Percentiles rank a stretch among this genome's conserved stretches.
Conservation (phyloP, 1,140 invertebrate genomes). For the Scaptomyza graminum region DNA sequence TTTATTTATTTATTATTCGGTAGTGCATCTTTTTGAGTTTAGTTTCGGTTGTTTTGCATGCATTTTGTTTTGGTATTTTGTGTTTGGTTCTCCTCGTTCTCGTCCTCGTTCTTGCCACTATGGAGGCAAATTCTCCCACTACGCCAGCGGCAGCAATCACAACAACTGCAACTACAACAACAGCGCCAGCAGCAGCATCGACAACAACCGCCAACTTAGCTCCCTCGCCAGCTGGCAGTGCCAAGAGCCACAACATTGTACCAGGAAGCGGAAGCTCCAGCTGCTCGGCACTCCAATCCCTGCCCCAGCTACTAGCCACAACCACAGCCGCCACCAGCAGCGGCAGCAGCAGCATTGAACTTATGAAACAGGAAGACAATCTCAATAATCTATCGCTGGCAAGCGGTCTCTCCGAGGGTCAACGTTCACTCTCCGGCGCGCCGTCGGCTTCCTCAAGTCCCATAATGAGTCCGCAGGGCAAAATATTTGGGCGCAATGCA, state of each 20-base stretch:
- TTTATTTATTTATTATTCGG: conserved; percentile 9
- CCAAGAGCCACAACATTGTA: conserved; percentile 13
- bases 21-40: conserved; percentile 33
- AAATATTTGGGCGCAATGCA: conserved; percentile 83
- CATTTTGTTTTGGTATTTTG: conserved; percentile 57
- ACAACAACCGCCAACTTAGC: conserved; percentile 18
- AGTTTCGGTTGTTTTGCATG: conserved; percentile 60
- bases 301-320: conserved; percentile 56
- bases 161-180: conserved; percentile 9
- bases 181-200: conserved; percentile 14
- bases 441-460: conserved; percentile 81
- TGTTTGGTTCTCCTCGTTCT: conserved; percentile 35
- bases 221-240: conserved; percentile 23
- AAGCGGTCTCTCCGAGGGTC: conserved; percentile 74
- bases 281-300: conserved; percentile 11
- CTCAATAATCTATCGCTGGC: conserved; percentile 74
- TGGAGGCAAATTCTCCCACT: conserved; percentile 63
- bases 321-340: conserved; percentile 13
- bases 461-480: conserved; percentile 82
- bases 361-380: conserved; percentile 66
- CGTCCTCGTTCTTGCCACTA: conserved; percentile 25
- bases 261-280: conserved; percentile 31
- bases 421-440: conserved; percentile 73
- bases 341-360: conserved; percentile 51
- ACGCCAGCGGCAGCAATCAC: conserved; percentile 34